Evolutionary conservation across 2,888 invertebrate genomes (phyloP), one percentile per base, ranked within the genome.

Genomic region (Eurytoma californica): DNA sequence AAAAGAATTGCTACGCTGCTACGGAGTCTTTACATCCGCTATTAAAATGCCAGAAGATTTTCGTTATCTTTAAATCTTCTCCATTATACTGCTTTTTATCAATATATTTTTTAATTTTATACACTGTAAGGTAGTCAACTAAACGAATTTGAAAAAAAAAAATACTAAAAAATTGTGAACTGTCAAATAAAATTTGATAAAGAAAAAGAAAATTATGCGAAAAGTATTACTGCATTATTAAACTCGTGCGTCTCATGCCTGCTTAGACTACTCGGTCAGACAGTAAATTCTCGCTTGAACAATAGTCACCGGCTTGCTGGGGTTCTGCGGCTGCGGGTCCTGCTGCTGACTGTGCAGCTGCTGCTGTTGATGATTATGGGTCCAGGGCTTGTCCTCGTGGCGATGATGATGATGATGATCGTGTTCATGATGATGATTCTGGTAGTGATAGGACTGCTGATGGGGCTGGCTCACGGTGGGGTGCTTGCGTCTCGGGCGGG

Each of bases 401-500:
- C 61, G 72, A 49, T 61, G 49, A 55, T 65, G 55, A 39, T 24
- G 24, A 20, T 61, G 77, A 51, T 70, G 76, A 3, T 49, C 30
- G 12, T 28, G 55, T 2, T 68, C 63, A 47, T 60, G 74, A 24
- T 65, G 66, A 13, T 72, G 67, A 13, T 77, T 49, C 12, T 61
- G 72, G 9, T 72, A 60, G 14, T 72, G 57, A 14, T 72, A 49
- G 30, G 14, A 9, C 39, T 53, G 61, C 3, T 65, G 57, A 7
- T 69, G 28, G 3, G 61, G 65, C 14, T 69, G 70, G 24, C 49
- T 70, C 55, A 72, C 61, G 20, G 63, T 68, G 13, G 63, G 55
- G 60, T 69, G 73, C 18, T 63, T 61, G 61, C 60, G 88, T 82
- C 88, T 88, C 1, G 70, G 61, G 4, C 76, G 88, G 84, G 87